Evolutionary conservation across 2,113 vertebrate genomes (phyloP), one percentile per base, ranked within the genome.

Genomic region (Otus sunia): DNA sequence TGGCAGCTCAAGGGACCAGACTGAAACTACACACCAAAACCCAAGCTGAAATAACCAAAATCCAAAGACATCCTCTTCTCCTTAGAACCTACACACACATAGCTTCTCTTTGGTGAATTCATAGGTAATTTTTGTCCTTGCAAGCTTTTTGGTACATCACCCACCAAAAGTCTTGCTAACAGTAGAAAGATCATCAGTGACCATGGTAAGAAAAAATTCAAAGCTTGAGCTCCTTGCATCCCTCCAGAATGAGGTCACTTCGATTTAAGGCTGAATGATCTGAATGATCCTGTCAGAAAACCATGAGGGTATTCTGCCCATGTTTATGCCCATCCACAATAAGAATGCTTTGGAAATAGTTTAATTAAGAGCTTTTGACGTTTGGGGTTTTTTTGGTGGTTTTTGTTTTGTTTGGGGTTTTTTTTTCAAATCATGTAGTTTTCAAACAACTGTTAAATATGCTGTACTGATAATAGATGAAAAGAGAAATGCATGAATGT

Each of bases 381-480:
- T 45, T 45, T 18, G 16, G 41, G 41, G 14, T 9, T 47, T 43
- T 30, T 53, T 29, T 45, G 41, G n/a, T 43, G 43, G 43, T 41
- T 50, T 32, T 56, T 37, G 23, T 43, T 30, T 52, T 49, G 15
- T 16, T 45, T 45, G 12, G 41, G 41, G 11, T 32, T 58, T 37
- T 29, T 47, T n/a, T 52, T 49, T 60, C n/a, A 20, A 19, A 29
- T 60, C 47, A 47, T 8, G 6, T n/a, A n/a, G 41, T 79, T 94
- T 92, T 78, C 67, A 88, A 75, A 36, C 49, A 94, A 30, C 55
- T 84, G 55, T 74, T 91, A 94, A 96, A 94, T 50, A 75, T 86
- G 43, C 67, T 91, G 13, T 80, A 53, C 62, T 73, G 52, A 56
- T 88, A 92, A 94, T 4, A 96, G 64, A 94, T 45, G 30, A 92